Evolutionary conservation across 2,113 vertebrate species (phyloP).

Genomic region (Dromas ardeola): DNA sequence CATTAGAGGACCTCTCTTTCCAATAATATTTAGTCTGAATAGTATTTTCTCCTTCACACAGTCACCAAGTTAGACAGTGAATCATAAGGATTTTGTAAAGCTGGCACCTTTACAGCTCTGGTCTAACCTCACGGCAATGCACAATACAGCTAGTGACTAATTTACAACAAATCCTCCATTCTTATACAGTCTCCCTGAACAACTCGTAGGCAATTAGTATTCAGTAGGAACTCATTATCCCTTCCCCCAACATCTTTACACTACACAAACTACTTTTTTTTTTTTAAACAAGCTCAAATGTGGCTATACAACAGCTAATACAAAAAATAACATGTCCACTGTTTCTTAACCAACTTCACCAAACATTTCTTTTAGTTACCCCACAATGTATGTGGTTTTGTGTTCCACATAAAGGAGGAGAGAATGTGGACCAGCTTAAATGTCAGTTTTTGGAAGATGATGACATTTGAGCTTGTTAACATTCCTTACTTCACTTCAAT

Average conservation of each 20-base stretch:
- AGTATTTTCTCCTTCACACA: slow-evolving; percentile 23
- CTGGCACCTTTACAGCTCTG: slow-evolving; percentile 69
- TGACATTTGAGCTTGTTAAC: slow-evolving; percentile 79
- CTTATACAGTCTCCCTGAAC: slow-evolving; percentile 74
- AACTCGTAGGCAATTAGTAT: slow-evolving; percentile 79
- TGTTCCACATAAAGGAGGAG: slow-evolving; percentile 24
- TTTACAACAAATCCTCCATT: slow-evolving; percentile 78
- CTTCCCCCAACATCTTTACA: slow-evolving; percentile 66
- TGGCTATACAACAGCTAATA: slow-evolving; percentile 31
- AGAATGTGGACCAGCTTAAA: slow-evolving; percentile 57
- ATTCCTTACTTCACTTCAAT: slow-evolving; percentile 75
- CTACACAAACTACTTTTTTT: slow-evolving; percentile 55
- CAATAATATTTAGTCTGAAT: slow-evolving; percentile 13
- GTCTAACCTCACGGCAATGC: slow-evolving; percentile 56
- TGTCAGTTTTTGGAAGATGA: slow-evolving; percentile 72
- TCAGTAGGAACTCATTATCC: slow-evolving; percentile 74
- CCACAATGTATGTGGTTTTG: slow-evolving; percentile 19
- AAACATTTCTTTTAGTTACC: slow-evolving; percentile 26
- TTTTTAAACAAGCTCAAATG: slow-evolving; percentile 30
- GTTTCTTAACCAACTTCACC: slow-evolving; percentile 21
- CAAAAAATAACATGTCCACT: slow-evolving; percentile 41
- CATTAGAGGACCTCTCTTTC: neutral
- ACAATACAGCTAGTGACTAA: slow-evolving; percentile 73
- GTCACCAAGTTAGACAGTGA: slow-evolving; percentile 34
- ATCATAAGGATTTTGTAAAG: slow-evolving; percentile 49